Conservation (phyloP, 2,113 vertebrate species). For the Phoenicopterus ruber region DNA sequence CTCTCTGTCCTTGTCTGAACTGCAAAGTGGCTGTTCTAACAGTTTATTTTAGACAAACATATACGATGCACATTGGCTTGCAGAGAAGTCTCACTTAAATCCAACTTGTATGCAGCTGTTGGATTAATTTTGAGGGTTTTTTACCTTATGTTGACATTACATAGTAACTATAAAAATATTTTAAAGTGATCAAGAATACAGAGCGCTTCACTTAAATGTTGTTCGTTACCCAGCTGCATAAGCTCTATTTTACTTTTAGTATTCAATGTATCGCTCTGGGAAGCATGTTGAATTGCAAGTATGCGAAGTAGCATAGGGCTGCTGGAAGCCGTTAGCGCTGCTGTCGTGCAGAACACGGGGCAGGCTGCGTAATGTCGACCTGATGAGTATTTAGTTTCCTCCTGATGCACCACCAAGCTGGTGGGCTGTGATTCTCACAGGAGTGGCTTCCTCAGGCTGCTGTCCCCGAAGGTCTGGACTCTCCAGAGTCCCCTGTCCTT, state of each 20-base stretch:
- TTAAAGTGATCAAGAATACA: neutral
- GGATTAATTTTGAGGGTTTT: neutral
- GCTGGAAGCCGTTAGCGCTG: accelerated
- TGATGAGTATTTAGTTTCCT: neutral
- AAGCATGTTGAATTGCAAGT: neutral
- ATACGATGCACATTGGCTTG: neutral
- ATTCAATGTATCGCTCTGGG: accelerated
- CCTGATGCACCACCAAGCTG: neutral
- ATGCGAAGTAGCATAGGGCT: neutral
- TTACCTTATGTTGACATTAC: neutral
- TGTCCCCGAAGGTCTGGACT: accelerated
- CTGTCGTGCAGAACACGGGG: neutral
- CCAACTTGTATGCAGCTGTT: neutral
- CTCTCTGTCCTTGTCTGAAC: neutral
- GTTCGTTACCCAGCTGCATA: neutral
- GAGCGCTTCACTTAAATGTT: neutral
- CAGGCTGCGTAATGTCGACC: neutral
- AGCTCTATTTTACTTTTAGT: neutral
- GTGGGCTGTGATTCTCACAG: neutral
- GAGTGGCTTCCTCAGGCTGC: neutral
- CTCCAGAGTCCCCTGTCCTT: neutral
- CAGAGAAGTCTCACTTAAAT: neutral
- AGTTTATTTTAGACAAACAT: neutral
- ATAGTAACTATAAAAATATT: neutral
- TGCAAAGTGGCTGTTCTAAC: neutral